These are phyloP conservation scores for Thymelicus acteon DNA, from an alignment of 2,888 invertebrate genomes.

Conservation along the genomic window DNA sequence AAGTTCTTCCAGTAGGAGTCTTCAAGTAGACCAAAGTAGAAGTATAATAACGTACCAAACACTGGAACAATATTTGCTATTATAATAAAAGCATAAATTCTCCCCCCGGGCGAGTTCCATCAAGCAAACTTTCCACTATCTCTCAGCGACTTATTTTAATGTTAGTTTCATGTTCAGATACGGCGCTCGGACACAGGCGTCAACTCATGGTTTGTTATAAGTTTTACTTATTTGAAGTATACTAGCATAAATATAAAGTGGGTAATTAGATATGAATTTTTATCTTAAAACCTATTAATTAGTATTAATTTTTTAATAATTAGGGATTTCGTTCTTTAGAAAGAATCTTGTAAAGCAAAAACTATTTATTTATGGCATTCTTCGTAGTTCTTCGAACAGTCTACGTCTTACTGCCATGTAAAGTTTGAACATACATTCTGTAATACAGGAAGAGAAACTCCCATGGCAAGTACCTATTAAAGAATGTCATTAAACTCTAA, in stretches of 20 bases:
- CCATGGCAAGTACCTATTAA: constrained; percentile 7
- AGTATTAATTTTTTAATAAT: no score
- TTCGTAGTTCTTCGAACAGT: no score
- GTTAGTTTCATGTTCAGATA: constrained; percentile 52
- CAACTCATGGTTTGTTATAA: constrained; percentile 51
- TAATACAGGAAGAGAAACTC: not conserved
- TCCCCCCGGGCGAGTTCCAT: constrained; percentile 48
- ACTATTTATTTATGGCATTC: no score
- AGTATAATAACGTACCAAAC: constrained; percentile 32
- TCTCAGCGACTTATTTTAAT: constrained; percentile 53
- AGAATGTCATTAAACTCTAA: constrained; percentile 22
- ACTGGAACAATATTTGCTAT: constrained; percentile 35
- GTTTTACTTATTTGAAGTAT: constrained; percentile 40
- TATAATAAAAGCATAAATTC: constrained; percentile 44
- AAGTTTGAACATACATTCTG: no score
- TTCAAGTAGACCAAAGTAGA: constrained; percentile 13
- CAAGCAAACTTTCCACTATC: constrained; percentile 51
- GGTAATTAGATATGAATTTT: not conserved
- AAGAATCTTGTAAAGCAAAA: no score
- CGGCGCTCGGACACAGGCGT: constrained; percentile 46
- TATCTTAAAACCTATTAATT: not conserved
- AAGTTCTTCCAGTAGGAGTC: not conserved
- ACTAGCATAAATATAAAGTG: not conserved
- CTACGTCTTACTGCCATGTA: no score
- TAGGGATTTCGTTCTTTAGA: no score